Percentiles rank a stretch among this genome's conserved stretches.
Conservation (phyloP, 1,140 invertebrate genomes). For the Eurosta solidaginis region DNA sequence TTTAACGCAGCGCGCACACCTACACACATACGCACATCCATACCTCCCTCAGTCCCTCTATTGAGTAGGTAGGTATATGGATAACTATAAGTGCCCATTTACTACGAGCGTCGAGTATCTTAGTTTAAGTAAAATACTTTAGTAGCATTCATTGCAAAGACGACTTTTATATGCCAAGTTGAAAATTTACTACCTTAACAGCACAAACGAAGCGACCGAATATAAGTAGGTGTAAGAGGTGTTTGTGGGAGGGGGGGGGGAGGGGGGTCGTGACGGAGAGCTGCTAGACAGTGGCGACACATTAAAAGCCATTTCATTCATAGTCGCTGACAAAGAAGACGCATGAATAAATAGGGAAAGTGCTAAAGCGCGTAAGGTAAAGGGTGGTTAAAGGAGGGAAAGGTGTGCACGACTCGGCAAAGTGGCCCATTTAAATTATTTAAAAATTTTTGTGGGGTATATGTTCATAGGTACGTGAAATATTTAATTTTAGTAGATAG, state of each 20-base stretch:
- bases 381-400: background rate
- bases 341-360: background rate
- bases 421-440: slow-evolving; percentile 8
- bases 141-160: slow-evolving; percentile 6
- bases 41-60: too few species aligned
- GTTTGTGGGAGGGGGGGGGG: background rate
- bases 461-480: too few species aligned
- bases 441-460: background rate
- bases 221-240: background rate
- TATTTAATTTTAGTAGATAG: background rate
- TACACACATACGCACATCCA: background rate
- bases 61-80: background rate
- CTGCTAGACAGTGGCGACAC: background rate
- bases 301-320: background rate
- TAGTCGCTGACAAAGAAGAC: background rate
- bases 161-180: slow-evolving; percentile 3
- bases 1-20: slow-evolving; percentile 11
- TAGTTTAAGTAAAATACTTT: slow-evolving; percentile 19
- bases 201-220: background rate
- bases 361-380: background rate
- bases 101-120: too few species aligned
- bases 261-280: background rate
- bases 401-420: background rate
- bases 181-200: background rate
- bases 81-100: background rate